Conservation (phyloP, 2,797 vertebrate genomes). For the Oreochromis grahami region DNA sequence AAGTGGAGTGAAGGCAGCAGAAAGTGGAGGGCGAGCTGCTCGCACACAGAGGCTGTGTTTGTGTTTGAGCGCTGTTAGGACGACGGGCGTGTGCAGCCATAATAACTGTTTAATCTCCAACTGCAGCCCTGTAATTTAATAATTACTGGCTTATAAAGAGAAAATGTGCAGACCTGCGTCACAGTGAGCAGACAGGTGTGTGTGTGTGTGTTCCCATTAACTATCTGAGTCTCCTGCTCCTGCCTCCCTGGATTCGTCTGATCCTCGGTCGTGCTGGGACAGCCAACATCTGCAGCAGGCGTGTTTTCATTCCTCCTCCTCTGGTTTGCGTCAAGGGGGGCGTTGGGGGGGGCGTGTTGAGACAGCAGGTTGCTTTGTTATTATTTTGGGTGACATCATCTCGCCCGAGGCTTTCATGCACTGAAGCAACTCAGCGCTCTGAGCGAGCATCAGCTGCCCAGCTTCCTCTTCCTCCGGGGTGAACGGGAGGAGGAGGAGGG, state of each 20-base stretch:
- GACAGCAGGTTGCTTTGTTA: slow-evolving; percentile 43
- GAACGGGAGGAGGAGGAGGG: background rate
- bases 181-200: background rate
- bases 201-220: background rate
- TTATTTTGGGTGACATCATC: slow-evolving; percentile 68
- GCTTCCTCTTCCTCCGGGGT: background rate
- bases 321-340: background rate
- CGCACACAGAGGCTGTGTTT: background rate
- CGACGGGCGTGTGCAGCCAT: background rate
- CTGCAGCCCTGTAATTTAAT: background rate
- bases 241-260: background rate
- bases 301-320: background rate
- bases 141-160: background rate
- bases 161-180: background rate
- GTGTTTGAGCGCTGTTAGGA: background rate
- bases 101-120: background rate
- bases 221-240: background rate
- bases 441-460: background rate
- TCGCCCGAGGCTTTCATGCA: background rate
- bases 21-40: background rate
- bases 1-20: background rate
- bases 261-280: background rate
- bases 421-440: background rate
- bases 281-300: background rate
- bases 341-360: background rate